These are phyloP conservation scores for Siphamia tubifer DNA, from an alignment of 2,113 vertebrate genomes.

Conservation along the genomic window DNA sequence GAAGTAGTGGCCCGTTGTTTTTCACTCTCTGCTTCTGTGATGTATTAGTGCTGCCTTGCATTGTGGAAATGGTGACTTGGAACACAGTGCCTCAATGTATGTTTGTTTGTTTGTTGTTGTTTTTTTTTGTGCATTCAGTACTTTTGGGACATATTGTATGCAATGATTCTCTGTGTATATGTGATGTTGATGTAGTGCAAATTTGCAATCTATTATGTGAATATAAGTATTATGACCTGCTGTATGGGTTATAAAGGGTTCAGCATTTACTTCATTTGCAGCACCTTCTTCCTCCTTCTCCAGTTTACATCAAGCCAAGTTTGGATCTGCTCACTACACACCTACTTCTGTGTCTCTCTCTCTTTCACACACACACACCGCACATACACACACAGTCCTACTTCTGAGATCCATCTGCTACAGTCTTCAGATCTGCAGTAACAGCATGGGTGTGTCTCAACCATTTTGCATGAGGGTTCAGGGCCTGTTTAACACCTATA, in stretches of 20 bases:
- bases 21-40: slow-evolving; percentile 63
- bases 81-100: slow-evolving; percentile 33
- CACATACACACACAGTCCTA: slow-evolving; percentile 1
- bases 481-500: slow-evolving; percentile 29
- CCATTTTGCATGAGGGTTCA: slow-evolving; percentile 56
- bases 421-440: slow-evolving; percentile 41
- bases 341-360: not conserved
- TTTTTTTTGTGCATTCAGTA: slow-evolving; percentile 34
- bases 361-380: not conserved
- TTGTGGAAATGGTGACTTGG: slow-evolving; percentile 64
- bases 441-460: slow-evolving; percentile 66
- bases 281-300: not conserved
- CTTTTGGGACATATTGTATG: slow-evolving; percentile 29
- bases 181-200: too few relatives aligned
- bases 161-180: slow-evolving; percentile 25
- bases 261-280: not conserved
- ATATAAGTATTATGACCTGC: not conserved
- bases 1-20: slow-evolving; percentile 24
- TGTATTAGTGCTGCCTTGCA: slow-evolving; percentile 68
- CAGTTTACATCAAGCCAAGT: slow-evolving; percentile 8
- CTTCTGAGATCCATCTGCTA: slow-evolving; percentile 42
- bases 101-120: slow-evolving; percentile 22
- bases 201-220: too few relatives aligned
- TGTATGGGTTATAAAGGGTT: slow-evolving; percentile 6
- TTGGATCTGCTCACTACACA: not conserved